phyloP scores from a whole-genome alignment of 2,113 vertebrate species.

The Lepisosteus osseus region DNA sequence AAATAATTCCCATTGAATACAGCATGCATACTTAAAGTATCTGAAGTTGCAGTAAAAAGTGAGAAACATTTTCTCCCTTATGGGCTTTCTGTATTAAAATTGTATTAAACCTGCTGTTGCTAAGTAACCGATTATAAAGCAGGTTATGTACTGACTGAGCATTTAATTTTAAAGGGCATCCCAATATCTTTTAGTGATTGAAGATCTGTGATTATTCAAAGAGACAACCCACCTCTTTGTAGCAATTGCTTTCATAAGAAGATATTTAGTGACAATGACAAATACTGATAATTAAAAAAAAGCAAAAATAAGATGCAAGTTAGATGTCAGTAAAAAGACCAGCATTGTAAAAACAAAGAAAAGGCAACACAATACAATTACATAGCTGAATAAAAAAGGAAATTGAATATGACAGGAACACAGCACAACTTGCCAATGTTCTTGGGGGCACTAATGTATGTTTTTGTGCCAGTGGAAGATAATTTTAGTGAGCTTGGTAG shows the following conservation, averaged over 20 bases:
- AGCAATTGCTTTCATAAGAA: background rate
- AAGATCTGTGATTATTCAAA: slow-evolving; percentile 1
- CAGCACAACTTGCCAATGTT: too few species aligned
- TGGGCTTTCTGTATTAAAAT: slow-evolving; percentile 31
- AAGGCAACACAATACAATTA: too few species aligned
- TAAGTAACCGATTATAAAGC: slow-evolving; percentile 50
- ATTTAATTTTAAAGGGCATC: slow-evolving; percentile 3
- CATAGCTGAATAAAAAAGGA: too few species aligned
- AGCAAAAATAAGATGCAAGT: too few species aligned
- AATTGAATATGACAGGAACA: too few species aligned
- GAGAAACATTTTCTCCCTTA: slow-evolving; percentile 27
- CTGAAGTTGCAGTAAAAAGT: slow-evolving; percentile 33
- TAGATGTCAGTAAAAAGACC: too few species aligned
- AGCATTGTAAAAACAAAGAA: too few species aligned
- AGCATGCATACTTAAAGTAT: slow-evolving; percentile 37
- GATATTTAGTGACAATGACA: too few species aligned
- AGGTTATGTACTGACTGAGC: background rate
- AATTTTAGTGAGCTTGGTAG: too few species aligned
- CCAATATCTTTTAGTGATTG: background rate
- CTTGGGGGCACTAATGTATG: too few species aligned
- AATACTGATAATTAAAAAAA: too few species aligned
- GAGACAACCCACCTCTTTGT: slow-evolving; percentile 4
- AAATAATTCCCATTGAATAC: slow-evolving; percentile 31
- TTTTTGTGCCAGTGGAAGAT: too few species aligned
- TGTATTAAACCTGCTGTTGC: slow-evolving; percentile 50